A percentile compares a stretch with the other conserved stretches of the same genome.
Evolutionary conservation across 2,888 invertebrate species (phyloP).

Genomic region (Tuta absoluta): DNA sequence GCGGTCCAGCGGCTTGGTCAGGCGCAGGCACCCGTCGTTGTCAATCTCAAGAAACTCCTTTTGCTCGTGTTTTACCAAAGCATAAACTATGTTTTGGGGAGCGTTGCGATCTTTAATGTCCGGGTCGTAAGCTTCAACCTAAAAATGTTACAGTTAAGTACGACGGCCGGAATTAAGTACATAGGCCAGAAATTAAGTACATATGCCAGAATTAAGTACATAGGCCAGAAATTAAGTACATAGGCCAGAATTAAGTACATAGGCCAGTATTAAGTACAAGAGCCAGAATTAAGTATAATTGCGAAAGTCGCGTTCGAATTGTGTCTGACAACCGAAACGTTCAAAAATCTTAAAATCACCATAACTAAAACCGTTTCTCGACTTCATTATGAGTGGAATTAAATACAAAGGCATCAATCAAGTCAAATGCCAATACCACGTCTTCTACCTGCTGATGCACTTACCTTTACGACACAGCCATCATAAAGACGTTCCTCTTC

Average conservation of each 20-base stretch:
- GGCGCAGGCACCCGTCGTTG: slow-evolving; percentile 86
- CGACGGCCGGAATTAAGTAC: background rate
- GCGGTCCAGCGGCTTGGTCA: slow-evolving; percentile 90
- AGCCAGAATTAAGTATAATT: background rate
- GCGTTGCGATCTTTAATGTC: slow-evolving; percentile 89
- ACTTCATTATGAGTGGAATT: too few relatives aligned
- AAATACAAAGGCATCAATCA: background rate
- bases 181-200: background rate
- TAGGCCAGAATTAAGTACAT: background rate
- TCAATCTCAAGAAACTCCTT: slow-evolving; percentile 87
- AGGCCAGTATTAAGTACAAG: background rate
- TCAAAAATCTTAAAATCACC: too few relatives aligned
- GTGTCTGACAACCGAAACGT: too few relatives aligned
- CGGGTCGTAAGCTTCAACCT: slow-evolving; percentile 90
- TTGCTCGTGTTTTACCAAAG: slow-evolving; percentile 86
- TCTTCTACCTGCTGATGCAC: slow-evolving; percentile 30
- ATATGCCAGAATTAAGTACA: background rate
- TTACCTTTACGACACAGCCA: slow-evolving; percentile 86
- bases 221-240: background rate
- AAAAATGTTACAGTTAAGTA: slow-evolving; percentile 18
- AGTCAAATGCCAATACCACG: background rate
- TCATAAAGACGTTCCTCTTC: slow-evolving; percentile 86
- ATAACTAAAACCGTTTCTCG: too few relatives aligned
- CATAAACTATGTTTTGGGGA: slow-evolving; percentile 89
- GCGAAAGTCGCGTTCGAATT: background rate